Evolutionary conservation across 2,888 invertebrate species (phyloP).

Genomic region (Phortica okadai): DNA sequence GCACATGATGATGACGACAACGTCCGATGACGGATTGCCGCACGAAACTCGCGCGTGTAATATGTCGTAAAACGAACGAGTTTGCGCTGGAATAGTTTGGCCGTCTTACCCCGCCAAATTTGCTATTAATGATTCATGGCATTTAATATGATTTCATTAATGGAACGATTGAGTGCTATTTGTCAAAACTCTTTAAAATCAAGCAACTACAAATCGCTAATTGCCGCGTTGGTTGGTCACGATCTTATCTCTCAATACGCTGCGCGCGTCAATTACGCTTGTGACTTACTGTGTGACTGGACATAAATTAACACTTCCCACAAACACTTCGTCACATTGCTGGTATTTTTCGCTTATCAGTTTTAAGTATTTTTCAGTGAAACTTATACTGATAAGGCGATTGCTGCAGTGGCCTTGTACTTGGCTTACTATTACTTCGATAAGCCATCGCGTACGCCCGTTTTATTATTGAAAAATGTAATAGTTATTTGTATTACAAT

Average conservation of each 20-base stretch:
- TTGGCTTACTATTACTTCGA: background rate
- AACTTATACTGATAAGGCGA: background rate
- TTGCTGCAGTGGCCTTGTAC: slow-evolving; percentile 5
- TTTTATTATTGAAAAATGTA: background rate
- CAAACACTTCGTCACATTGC: background rate
- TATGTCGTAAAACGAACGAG: background rate
- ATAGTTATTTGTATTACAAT: background rate
- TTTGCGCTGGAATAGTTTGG: slow-evolving; percentile 1
- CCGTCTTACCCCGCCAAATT: too few relatives aligned
- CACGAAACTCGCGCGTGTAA: background rate
- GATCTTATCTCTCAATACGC: background rate
- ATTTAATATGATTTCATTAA: background rate
- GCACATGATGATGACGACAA: slow-evolving; percentile 2
- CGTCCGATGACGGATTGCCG: background rate
- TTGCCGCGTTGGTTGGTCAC: background rate
- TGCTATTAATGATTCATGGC: background rate
- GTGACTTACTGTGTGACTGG: background rate
- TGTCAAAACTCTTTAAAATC: background rate
- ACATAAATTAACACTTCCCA: slow-evolving; percentile 6
- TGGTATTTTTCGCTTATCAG: slow-evolving; percentile 9
- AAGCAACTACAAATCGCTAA: background rate
- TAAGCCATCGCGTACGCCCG: too few relatives aligned
- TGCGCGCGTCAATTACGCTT: background rate
- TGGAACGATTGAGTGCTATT: background rate
- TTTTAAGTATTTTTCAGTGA: background rate